Evolutionary conservation across 2,888 invertebrate genomes (phyloP).

Genomic region (Notocelia uddmanniana): DNA sequence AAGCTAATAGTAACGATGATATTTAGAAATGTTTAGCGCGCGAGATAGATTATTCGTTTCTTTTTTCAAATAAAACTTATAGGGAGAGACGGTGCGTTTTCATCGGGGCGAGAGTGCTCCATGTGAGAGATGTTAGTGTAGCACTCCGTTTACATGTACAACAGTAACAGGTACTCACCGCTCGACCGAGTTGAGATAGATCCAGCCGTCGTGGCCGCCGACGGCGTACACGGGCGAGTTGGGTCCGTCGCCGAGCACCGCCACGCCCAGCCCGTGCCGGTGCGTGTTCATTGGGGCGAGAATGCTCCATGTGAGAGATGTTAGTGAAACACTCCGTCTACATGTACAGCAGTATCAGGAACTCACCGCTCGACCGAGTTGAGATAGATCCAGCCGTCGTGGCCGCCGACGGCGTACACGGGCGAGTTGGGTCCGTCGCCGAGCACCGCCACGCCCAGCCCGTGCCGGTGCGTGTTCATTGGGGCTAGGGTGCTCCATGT

Average conservation of each 20-base stretch:
- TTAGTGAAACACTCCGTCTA: slow-evolving; percentile 73
- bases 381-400: slow-evolving; percentile 98
- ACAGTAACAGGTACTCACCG: slow-evolving; percentile 71
- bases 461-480: slow-evolving; percentile 96
- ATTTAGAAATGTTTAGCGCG: too few species aligned
- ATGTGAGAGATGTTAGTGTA: too few species aligned
- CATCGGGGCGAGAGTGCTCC: too few species aligned
- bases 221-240: slow-evolving; percentile 96
- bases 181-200: slow-evolving; percentile 97
- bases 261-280: slow-evolving; percentile 92
- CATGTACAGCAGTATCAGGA: neutral
- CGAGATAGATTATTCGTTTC: too few species aligned
- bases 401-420: slow-evolving; percentile 97
- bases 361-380: slow-evolving; percentile 94
- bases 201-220: slow-evolving; percentile 99
- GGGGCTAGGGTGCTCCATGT: slow-evolving; percentile 93
- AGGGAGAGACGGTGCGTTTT: too few species aligned
- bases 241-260: slow-evolving; percentile 89
- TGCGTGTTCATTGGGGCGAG: slow-evolving; percentile 96
- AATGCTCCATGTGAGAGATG: slow-evolving; percentile 91
- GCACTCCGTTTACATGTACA: too few species aligned
- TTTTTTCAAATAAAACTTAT: too few species aligned
- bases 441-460: slow-evolving; percentile 91
- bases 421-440: slow-evolving; percentile 90
- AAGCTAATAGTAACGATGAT: too few species aligned